Evolutionary conservation across 2,888 invertebrate genomes (phyloP).

Genomic region (Drosophila birchii): DNA sequence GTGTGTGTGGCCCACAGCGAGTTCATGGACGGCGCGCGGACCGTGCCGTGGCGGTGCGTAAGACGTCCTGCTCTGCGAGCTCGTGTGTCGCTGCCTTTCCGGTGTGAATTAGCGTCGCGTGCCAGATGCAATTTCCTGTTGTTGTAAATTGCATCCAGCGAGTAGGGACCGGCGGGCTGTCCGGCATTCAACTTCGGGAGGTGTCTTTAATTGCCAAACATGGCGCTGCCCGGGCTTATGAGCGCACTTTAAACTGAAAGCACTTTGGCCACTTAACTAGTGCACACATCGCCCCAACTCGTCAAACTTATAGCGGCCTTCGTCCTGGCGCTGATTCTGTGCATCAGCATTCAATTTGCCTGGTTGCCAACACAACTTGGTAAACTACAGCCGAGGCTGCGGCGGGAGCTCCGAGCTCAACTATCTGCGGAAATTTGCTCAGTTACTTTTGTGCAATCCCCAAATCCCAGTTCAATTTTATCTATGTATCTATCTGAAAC

Average conservation of each 20-base stretch:
- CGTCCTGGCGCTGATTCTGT: conserved; percentile 24
- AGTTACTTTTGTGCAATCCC: conserved; percentile 80
- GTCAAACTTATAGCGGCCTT: conserved; percentile 30
- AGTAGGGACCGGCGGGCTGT: background rate
- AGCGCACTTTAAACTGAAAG: conserved; percentile 59
- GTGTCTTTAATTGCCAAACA: conserved; percentile 67
- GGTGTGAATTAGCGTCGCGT: conserved; percentile 78
- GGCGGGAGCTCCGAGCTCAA: conserved; percentile 55
- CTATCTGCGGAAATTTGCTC: conserved; percentile 81
- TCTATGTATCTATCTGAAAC: conserved; percentile 79
- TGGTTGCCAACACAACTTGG: conserved; percentile 47
- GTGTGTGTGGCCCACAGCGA: conserved; percentile 31
- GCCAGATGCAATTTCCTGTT: conserved; percentile 79
- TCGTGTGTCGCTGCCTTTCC: conserved; percentile 57
- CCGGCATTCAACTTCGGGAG: conserved; percentile 17
- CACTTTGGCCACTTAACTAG: conserved; percentile 50
- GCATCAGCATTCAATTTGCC: conserved; percentile 74
- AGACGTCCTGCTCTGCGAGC: conserved; percentile 51
- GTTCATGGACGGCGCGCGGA: conserved; percentile 53
- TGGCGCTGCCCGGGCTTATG: conserved; percentile 47
- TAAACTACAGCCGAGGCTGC: conserved; percentile 11
- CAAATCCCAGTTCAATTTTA: conserved; percentile 81
- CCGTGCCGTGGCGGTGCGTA: conserved; percentile 33
- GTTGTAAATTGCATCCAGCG: conserved; percentile 64
- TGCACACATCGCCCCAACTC: conserved; percentile 25